These are phyloP conservation scores for Ischnura elegans DNA, from an alignment of 2,888 invertebrate genomes.

Conservation along the genomic window DNA sequence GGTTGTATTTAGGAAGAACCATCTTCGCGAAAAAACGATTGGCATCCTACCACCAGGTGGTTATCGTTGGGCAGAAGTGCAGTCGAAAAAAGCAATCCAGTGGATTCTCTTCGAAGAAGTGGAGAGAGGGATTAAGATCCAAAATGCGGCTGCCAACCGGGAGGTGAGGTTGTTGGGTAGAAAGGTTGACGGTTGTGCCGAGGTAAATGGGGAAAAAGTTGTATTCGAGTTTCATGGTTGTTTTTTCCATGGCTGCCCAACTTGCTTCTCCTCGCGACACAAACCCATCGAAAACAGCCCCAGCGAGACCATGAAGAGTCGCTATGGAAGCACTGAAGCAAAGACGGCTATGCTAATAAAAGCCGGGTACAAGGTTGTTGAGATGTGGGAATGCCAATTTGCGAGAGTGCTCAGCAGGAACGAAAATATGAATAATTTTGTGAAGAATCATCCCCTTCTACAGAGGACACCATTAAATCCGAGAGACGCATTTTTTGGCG, in stretches of 20 bases:
- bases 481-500: too few species aligned
- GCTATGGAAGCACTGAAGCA: not conserved
- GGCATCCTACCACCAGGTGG: not conserved
- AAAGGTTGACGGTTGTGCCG: not conserved
- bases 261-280: not conserved
- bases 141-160: not conserved
- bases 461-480: too few species aligned
- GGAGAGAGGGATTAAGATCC: not conserved
- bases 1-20: not conserved
- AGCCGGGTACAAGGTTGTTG: too few species aligned
- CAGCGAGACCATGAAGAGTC: not conserved
- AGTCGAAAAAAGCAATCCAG: slow-evolving; percentile 69
- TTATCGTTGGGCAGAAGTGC: slow-evolving; percentile 68
- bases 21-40: too few species aligned
- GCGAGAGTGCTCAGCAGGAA: too few species aligned
- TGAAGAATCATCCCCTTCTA: too few species aligned
- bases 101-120: not conserved
- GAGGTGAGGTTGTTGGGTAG: not conserved
- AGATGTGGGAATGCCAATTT: too few species aligned
- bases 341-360: not conserved
- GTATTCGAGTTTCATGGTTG: not conserved
- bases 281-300: not conserved
- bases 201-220: not conserved
- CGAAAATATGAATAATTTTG: too few species aligned
- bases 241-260: not conserved